phyloP scores from a whole-genome alignment of 2,113 vertebrate genomes.

The Pomatostomus ruficeps region DNA sequence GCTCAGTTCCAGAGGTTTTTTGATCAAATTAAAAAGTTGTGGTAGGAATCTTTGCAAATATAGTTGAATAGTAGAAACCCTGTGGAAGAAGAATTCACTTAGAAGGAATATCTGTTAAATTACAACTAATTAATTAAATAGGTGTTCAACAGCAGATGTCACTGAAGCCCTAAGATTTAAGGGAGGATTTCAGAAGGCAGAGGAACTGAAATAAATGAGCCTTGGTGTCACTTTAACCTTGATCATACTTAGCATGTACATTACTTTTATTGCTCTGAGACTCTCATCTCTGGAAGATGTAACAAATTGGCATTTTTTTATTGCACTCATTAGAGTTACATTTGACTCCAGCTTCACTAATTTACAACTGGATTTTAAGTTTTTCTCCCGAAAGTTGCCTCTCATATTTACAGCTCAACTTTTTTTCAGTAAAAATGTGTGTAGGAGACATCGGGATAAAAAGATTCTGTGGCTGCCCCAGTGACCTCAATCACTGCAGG shows the following conservation, averaged over 20 bases:
- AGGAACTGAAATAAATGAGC: not conserved
- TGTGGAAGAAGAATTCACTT: not conserved
- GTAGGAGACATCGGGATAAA: not conserved
- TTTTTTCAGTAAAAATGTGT: not conserved
- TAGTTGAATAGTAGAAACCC: not conserved
- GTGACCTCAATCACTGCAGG: not conserved
- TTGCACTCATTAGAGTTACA: not conserved
- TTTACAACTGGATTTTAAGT: not conserved
- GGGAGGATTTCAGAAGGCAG: not conserved
- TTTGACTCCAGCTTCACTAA: not conserved
- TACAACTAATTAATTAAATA: not conserved
- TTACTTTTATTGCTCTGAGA: not conserved
- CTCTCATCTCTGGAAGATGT: not conserved
- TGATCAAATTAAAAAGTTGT: not conserved
- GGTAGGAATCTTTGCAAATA: not conserved
- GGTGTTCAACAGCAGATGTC: slow-evolving; percentile 30
- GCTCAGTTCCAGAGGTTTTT: not conserved
- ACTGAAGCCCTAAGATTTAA: slow-evolving; percentile 10
- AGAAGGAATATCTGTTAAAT: not conserved
- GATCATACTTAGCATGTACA: not conserved
- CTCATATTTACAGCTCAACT: not conserved
- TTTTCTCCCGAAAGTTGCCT: not conserved
- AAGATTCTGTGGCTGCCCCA: not conserved
- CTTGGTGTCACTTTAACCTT: not conserved
- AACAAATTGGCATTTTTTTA: not conserved